Percentiles rank a stretch among this genome's conserved stretches.
Conservation (phyloP, 2,888 invertebrate genomes). For the Hesperia comma region DNA sequence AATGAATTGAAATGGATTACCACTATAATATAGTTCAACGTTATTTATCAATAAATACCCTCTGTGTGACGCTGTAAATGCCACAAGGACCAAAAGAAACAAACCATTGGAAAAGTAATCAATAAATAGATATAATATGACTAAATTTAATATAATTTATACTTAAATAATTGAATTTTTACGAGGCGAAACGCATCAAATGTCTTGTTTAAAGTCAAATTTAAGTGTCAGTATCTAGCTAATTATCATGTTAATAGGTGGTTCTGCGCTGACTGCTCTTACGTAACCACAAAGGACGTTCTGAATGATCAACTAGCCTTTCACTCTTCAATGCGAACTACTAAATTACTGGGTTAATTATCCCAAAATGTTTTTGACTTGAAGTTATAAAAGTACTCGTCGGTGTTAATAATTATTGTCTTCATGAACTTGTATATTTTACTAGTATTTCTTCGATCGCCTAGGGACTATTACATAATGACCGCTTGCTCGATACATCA, state of each 20-base stretch:
- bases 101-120: no score
- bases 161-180: no score
- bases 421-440: slow-evolving; percentile 35
- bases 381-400: slow-evolving; percentile 28
- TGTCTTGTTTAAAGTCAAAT: slow-evolving; percentile 38
- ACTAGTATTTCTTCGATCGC: slow-evolving; percentile 47
- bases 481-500: slow-evolving; percentile 69
- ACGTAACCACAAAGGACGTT: slow-evolving; percentile 37
- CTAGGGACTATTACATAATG: slow-evolving; percentile 61
- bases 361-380: slow-evolving; percentile 31
- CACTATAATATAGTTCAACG: no score
- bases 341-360: slow-evolving; percentile 36
- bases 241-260: slow-evolving; percentile 37
- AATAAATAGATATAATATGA: no score
- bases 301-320: slow-evolving; percentile 32
- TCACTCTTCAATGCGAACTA: slow-evolving; percentile 42
- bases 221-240: slow-evolving; percentile 36
- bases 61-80: no score
- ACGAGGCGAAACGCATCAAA: slow-evolving; percentile 19
- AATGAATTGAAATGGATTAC: no score
- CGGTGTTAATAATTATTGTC: slow-evolving; percentile 22
- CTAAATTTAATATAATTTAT: no score
- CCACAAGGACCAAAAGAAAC: no score
- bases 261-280: slow-evolving; percentile 16
- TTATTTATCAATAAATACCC: no score